Conservation (phyloP, 2,888 invertebrate species). For the Synergus umbraculus region DNA sequence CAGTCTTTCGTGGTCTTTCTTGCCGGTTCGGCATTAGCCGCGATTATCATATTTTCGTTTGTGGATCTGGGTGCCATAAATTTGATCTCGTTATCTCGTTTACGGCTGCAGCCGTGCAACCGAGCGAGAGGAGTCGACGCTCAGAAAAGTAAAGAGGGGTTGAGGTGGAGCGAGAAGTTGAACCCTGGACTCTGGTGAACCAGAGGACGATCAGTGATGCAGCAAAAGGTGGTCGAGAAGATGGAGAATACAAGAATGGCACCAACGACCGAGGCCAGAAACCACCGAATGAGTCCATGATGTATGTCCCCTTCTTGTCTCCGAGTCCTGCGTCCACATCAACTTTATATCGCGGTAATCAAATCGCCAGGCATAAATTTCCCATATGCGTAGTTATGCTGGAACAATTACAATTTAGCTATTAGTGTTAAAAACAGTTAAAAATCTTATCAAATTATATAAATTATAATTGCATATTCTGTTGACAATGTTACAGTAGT, state of each 20-base stretch:
- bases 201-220: slow-evolving; percentile 42
- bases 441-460: too few species aligned
- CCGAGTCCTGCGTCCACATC: slow-evolving; percentile 72
- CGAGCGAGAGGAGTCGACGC: slow-evolving; percentile 60
- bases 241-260: slow-evolving; percentile 45
- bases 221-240: slow-evolving; percentile 56
- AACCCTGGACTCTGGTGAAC: slow-evolving; percentile 50
- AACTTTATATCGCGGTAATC: slow-evolving; percentile 77
- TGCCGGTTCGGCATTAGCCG: slow-evolving; percentile 72
- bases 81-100: slow-evolving; percentile 78
- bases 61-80: slow-evolving; percentile 75
- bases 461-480: too few species aligned
- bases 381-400: slow-evolving; percentile 69
- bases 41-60: slow-evolving; percentile 76
- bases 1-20: slow-evolving; percentile 56
- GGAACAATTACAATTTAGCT: neutral
- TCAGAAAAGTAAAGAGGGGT: slow-evolving; percentile 54
- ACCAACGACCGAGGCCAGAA: slow-evolving; percentile 58
- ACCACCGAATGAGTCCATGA: slow-evolving; percentile 72
- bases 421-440: neutral
- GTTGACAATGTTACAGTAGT: too few species aligned
- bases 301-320: slow-evolving; percentile 75
- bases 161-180: slow-evolving; percentile 54
- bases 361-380: slow-evolving; percentile 75
- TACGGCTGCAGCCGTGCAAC: slow-evolving; percentile 67